Percentiles rank a stretch among this genome's conserved stretches.
These are phyloP conservation scores for Pagetopsis macropterus DNA, from an alignment of 2,797 vertebrate genomes.

Conservation along the genomic window DNA sequence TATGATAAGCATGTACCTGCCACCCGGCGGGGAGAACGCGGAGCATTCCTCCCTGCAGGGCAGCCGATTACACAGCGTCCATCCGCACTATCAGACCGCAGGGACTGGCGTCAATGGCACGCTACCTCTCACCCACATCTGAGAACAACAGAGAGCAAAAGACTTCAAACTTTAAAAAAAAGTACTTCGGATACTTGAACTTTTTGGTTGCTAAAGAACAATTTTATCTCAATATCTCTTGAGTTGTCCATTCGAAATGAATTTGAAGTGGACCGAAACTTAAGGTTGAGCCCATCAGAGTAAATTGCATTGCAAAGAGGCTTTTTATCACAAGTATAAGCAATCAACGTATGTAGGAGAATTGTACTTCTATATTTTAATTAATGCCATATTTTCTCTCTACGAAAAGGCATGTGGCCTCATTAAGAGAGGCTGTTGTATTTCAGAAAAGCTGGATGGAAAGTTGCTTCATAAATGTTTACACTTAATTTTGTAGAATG, in stretches of 20 bases:
- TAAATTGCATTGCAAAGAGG: slow-evolving; percentile 77
- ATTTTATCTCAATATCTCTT: slow-evolving; percentile 68
- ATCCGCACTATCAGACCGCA: slow-evolving; percentile 96
- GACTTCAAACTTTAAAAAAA: slow-evolving; percentile 64
- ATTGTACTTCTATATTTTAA: slow-evolving; percentile 85
- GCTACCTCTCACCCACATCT: slow-evolving; percentile 98
- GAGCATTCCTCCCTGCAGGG: slow-evolving; percentile 91
- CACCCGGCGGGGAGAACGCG: slow-evolving; percentile 93
- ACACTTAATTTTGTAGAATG: slow-evolving; percentile 88
- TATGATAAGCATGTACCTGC: slow-evolving; percentile 99
- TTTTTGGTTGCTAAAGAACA: slow-evolving; percentile 77
- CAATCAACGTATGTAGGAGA: slow-evolving; percentile 85
- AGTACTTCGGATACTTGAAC: slow-evolving; percentile 89
- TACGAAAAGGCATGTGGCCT: slow-evolving; percentile 84
- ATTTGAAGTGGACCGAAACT: slow-evolving; percentile 76
- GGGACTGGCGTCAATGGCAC: slow-evolving; percentile 96
- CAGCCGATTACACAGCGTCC: slow-evolving; percentile 95
- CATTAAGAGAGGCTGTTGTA: slow-evolving; percentile 81
- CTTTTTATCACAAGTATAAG: slow-evolving; percentile 82
- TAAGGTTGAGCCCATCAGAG: slow-evolving; percentile 75
- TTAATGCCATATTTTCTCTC: slow-evolving; percentile 84
- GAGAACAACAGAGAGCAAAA: slow-evolving; percentile 59
- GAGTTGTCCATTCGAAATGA: slow-evolving; percentile 72
- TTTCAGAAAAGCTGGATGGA: slow-evolving; percentile 84
- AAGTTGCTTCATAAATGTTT: slow-evolving; percentile 87